A percentile compares a stretch with the other conserved stretches of the same genome.
phyloP scores from a whole-genome alignment of 2,888 invertebrate genomes.

The Bombyx huttoni region DNA sequence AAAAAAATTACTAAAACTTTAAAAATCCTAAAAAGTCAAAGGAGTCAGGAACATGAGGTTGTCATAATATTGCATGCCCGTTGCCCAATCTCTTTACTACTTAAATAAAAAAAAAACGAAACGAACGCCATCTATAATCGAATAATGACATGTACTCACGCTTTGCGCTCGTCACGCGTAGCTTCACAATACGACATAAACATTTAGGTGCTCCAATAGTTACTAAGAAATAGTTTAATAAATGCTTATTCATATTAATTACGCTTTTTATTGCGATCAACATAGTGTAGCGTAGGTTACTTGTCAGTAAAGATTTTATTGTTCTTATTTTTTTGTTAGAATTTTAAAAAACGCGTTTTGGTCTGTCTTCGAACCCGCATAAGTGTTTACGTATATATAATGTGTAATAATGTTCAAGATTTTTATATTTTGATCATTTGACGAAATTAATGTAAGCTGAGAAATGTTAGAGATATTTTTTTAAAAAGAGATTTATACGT shows the following conservation, averaged over 20 bases:
- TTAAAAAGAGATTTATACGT: conserved; percentile 25
- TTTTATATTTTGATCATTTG: background rate
- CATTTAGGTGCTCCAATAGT: conserved; percentile 3
- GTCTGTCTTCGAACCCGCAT: conserved; percentile 30
- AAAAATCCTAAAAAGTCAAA: conserved; percentile 55
- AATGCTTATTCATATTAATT: background rate
- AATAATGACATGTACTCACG: background rate
- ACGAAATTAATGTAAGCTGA: conserved; percentile 2
- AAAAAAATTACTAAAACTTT: conserved; percentile 47
- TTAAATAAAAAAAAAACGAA: background rate
- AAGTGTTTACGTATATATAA: conserved; percentile 25
- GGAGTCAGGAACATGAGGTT: background rate
- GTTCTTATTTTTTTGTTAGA: conserved; percentile 9
- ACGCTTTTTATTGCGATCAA: conserved; percentile 18
- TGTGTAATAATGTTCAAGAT: conserved; percentile 10
- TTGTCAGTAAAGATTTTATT: background rate
- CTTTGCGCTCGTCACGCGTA: background rate
- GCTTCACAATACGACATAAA: background rate
- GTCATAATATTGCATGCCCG: background rate
- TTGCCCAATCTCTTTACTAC: too few species aligned
- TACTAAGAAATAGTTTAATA: background rate
- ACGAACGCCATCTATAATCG: background rate
- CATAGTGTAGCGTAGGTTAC: conserved; percentile 11
- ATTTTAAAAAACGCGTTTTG: conserved; percentile 22
- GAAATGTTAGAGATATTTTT: conserved; percentile 14